Conservation (phyloP, 1,140 invertebrate genomes). For the Atopsyche davidsoni region DNA sequence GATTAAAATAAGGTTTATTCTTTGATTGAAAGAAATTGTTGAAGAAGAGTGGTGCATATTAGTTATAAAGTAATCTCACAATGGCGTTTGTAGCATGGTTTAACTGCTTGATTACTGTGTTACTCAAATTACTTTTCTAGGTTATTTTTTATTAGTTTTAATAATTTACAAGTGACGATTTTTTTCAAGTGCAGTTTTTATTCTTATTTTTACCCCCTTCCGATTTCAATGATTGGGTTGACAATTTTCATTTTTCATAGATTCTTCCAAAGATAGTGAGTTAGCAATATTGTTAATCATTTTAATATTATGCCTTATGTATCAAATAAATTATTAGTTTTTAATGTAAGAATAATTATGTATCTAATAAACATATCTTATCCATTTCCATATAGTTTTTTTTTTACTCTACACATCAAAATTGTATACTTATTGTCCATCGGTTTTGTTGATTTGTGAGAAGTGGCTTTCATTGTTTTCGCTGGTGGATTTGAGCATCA, state of each 20-base stretch:
- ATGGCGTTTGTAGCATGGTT: too few species aligned
- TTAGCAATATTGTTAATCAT: conserved; percentile 32
- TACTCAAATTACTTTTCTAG: too few species aligned
- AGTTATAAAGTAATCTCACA: too few species aligned
- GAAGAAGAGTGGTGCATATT: conserved; percentile 26
- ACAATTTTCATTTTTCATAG: conserved; percentile 28
- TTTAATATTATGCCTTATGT: conserved; percentile 31
- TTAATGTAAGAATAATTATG: conserved; percentile 28
- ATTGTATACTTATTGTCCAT: too few species aligned
- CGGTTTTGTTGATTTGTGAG: too few species aligned
- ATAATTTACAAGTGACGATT: too few species aligned
- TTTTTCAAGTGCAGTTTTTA: too few species aligned
- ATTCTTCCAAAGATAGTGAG: conserved; percentile 32
- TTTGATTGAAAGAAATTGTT: conserved; percentile 31
- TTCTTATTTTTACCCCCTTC: conserved; percentile 13
- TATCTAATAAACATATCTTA: conserved; percentile 32
- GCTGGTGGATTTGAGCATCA: too few species aligned
- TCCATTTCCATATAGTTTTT: conserved; percentile 12
- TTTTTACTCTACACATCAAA: not conserved
- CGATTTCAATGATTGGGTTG: conserved; percentile 10
- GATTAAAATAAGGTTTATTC: conserved; percentile 32
- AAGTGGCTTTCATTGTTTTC: too few species aligned
- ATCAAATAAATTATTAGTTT: conserved; percentile 25
- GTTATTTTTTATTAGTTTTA: too few species aligned
- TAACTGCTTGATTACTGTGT: too few species aligned